These are phyloP conservation scores for Lagodon rhomboides DNA, from an alignment of 2,797 vertebrate genomes.

Conservation along the genomic window DNA sequence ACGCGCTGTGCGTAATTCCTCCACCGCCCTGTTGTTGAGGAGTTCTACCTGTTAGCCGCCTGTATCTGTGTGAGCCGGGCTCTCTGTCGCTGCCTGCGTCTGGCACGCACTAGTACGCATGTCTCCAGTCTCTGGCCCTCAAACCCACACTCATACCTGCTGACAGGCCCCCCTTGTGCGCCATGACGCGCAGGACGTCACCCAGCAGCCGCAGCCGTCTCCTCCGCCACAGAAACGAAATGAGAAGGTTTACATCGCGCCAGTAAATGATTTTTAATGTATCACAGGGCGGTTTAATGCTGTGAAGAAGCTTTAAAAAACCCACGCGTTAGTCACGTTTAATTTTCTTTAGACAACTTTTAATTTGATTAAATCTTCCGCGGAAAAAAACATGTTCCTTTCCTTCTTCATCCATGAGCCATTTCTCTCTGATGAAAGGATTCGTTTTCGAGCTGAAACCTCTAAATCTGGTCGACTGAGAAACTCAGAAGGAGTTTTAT, in stretches of 20 bases:
- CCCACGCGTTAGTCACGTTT: not conserved
- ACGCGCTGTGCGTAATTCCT: slow-evolving; percentile 29
- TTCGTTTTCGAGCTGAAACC: not conserved
- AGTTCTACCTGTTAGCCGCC: slow-evolving; percentile 35
- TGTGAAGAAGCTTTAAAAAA: not conserved
- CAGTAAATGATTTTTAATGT: not conserved
- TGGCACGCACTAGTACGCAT: slow-evolving; percentile 41
- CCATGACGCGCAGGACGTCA: slow-evolving; percentile 52
- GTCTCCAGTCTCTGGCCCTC: slow-evolving; percentile 43
- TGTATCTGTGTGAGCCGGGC: slow-evolving; percentile 9
- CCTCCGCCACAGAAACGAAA: slow-evolving; percentile 19
- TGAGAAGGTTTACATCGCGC: not conserved
- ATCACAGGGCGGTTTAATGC: not conserved
- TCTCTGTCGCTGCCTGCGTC: slow-evolving; percentile 29
- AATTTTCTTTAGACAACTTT: not conserved
- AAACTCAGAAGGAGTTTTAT: not conserved
- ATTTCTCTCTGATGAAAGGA: not conserved
- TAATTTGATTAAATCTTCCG: not conserved
- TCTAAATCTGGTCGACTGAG: not conserved
- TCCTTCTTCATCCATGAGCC: not conserved
- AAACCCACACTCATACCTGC: slow-evolving; percentile 56
- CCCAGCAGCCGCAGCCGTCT: slow-evolving; percentile 21
- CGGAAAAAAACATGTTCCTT: not conserved
- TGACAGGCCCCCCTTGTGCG: slow-evolving; percentile 63
- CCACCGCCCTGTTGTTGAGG: not conserved